Conservation (phyloP, 1,140 invertebrate genomes). For the Drosophila azteca region DNA sequence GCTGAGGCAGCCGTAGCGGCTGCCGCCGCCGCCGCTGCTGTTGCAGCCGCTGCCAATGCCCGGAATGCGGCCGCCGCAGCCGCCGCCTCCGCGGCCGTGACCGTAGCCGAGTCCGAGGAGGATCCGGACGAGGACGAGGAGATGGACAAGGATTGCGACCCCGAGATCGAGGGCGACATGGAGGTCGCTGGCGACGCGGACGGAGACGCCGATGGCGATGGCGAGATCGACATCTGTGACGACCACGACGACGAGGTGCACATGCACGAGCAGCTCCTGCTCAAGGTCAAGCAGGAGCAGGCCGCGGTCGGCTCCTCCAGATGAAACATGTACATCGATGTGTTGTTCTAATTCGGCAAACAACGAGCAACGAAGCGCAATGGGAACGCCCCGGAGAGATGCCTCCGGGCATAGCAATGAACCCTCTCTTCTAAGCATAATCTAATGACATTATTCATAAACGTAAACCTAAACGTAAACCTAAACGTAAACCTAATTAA, state of each 20-base stretch:
- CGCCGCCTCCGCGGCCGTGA: slow-evolving; percentile 49
- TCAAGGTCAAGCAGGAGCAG: slow-evolving; percentile 75
- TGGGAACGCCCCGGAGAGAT: not conserved
- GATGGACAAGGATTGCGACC: slow-evolving; percentile 29
- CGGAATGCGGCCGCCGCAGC: slow-evolving; percentile 61
- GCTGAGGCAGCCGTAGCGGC: slow-evolving; percentile 73
- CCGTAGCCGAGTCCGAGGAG: slow-evolving; percentile 54
- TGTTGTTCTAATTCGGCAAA: slow-evolving; percentile 59
- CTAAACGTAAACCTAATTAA: not conserved
- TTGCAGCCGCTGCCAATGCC: slow-evolving; percentile 67
- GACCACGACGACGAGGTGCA: slow-evolving; percentile 66
- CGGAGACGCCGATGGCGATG: slow-evolving; percentile 61
- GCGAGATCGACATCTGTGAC: slow-evolving; percentile 77
- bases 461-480: slow-evolving; percentile 17
- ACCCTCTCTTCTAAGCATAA: slow-evolving; percentile 44
- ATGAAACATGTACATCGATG: slow-evolving; percentile 83
- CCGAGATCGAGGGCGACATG: slow-evolving; percentile 15
- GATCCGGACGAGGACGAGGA: slow-evolving; percentile 23
- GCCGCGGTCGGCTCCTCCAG: slow-evolving; percentile 46
- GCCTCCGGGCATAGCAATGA: slow-evolving; percentile 48
- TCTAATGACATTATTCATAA: slow-evolving; percentile 40
- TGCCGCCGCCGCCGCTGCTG: slow-evolving; percentile 65
- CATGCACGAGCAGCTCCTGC: slow-evolving; percentile 66
- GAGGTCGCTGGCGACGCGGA: slow-evolving; percentile 15
- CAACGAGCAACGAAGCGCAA: slow-evolving; percentile 19